Conservation (phyloP, 2,113 vertebrate species). For the Erinaceus europaeus region DNA sequence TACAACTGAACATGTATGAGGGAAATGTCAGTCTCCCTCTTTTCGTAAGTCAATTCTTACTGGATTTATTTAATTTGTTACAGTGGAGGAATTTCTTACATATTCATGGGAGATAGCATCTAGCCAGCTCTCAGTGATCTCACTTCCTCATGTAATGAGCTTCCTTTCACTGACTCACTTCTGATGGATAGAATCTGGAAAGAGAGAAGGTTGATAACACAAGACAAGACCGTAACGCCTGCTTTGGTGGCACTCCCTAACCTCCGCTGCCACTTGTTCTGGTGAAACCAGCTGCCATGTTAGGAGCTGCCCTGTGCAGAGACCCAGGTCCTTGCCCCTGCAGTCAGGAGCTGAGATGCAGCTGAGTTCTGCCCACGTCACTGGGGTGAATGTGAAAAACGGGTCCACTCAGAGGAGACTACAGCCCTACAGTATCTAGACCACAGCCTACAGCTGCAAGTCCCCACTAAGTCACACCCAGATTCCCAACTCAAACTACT, state of each 20-base stretch:
- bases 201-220: not conserved
- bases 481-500: too few species aligned
- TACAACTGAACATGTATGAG: not conserved
- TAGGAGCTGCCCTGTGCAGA: not conserved
- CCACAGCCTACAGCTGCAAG: not conserved
- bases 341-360: not conserved
- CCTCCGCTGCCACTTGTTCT: not conserved
- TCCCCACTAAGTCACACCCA: too few species aligned
- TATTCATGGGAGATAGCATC: not conserved
- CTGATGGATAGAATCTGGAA: not conserved
- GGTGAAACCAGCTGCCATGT: not conserved
- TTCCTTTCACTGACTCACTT: not conserved
- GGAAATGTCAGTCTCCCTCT: slow-evolving; percentile 17
- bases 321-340: not conserved
- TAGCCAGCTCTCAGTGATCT: not conserved
- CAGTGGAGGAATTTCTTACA: too few species aligned
- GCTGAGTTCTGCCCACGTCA: not conserved
- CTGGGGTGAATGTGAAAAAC: not conserved
- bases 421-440: not conserved
- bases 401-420: not conserved
- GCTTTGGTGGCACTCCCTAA: not conserved
- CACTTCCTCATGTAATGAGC: too few species aligned
- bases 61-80: not conserved
- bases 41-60: not conserved
- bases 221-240: too few species aligned